Evolutionary conservation across 2,888 invertebrate genomes (phyloP), one percentile per base, ranked within the genome.

Genomic region (Hydrotaea cyrtoneurina): DNA sequence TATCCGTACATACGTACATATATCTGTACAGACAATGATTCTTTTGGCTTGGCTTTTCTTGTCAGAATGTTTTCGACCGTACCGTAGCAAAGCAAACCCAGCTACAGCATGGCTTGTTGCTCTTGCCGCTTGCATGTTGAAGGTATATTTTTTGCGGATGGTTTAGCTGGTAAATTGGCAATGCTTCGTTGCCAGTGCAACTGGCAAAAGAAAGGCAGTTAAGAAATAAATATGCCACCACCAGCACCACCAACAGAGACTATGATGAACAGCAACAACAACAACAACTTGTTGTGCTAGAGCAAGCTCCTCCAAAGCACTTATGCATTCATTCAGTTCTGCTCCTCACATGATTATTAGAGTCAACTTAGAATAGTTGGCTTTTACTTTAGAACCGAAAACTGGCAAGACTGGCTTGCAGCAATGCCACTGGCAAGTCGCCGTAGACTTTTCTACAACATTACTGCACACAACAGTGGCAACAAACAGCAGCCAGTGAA

Each of bases 141-240:
- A 73, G 78, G 21, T 84, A 76, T 73, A 66, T 78, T 73, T 80
- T 80, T 79, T 85, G 80, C 84, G 84, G 81, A 78, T 81, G 84
- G 84, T 78, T 85, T 81, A 81, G 76, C 73, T 78, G 73, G 81
- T 73, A 84, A 84, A 84, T 84, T 84, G 84, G 78, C 53, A 84
- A 85, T 81, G 78, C 81, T 79, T 85, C 78, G 81, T 53, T 85
- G 84, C 78, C 76, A 66, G 7, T 43, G 69, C 43, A 69, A 43
- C 69, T 46, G 43, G 62, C 43, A 23, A 62, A 62, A 62, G 62
- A 62, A 62, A 66, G 43, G 39, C 66, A 69, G 69, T 69, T 62
- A 62, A 62, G 62, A 46, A 66, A 66, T 66, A 69, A 69, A 69
- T 69, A 43, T 69, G 69, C 69, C 69, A 69, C 46, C 43, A 8